Evolutionary conservation across 1,140 invertebrate genomes (phyloP).

Genomic region (Copidosoma floridanum): DNA sequence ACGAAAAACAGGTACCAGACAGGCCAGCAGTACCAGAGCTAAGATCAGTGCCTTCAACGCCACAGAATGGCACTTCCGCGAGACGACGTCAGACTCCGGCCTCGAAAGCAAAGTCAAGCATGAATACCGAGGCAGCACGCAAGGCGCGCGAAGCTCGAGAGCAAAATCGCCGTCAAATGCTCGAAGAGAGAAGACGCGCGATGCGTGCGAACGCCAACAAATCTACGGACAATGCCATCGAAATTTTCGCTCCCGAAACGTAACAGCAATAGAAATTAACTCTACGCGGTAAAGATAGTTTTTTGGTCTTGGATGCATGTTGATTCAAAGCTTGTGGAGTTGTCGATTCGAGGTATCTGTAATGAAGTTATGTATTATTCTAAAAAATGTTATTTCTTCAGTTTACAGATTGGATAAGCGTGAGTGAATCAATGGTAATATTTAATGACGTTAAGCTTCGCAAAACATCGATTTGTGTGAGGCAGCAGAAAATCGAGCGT

Average conservation of each 20-base stretch:
- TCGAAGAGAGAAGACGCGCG: slow-evolving; percentile 73
- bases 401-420: too few species aligned
- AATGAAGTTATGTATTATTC: too few species aligned
- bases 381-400: too few species aligned
- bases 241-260: slow-evolving; percentile 64
- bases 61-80: slow-evolving; percentile 41
- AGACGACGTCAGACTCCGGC: slow-evolving; percentile 41
- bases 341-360: too few species aligned
- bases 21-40: slow-evolving; percentile 35
- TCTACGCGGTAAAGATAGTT: too few species aligned
- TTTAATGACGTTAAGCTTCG: too few species aligned
- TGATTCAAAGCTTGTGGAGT: too few species aligned
- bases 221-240: slow-evolving; percentile 55
- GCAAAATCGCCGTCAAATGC: slow-evolving; percentile 74
- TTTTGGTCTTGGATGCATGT: too few species aligned
- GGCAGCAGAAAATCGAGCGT: slow-evolving; percentile 8
- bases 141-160: slow-evolving; percentile 67
- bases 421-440: too few species aligned
- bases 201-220: slow-evolving; percentile 58
- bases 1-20: too few species aligned
- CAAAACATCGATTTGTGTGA: slow-evolving; percentile 23
- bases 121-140: slow-evolving; percentile 53
- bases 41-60: slow-evolving; percentile 21
- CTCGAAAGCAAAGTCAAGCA: slow-evolving; percentile 53
- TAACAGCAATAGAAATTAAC: slow-evolving; percentile 43